Conservation (phyloP, 2,797 vertebrate genomes). For the Emys orbicularis region DNA sequence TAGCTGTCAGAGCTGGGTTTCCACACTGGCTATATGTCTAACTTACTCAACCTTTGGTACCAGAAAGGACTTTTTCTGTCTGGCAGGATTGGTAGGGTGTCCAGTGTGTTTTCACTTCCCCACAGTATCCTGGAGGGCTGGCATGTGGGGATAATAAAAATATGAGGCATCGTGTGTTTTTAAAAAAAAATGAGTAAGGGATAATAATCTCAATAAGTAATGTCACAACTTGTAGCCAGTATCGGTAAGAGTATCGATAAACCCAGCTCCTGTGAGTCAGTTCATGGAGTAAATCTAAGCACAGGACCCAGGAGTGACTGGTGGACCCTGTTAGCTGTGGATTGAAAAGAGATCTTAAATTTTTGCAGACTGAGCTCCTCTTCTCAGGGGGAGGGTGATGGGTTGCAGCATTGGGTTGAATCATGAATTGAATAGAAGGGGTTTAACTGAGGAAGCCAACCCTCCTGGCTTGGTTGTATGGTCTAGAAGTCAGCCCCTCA, state of each 20-base stretch:
- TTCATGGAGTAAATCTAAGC: background rate
- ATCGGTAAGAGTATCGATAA: too few relatives aligned
- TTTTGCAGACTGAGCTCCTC: background rate
- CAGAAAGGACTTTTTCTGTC: too few relatives aligned
- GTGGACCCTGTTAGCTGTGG: background rate
- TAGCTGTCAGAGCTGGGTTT: background rate
- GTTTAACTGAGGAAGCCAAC: background rate
- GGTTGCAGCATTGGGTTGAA: background rate
- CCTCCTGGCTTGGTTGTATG: background rate
- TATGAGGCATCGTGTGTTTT: background rate
- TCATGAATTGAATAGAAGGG: background rate
- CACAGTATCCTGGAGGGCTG: background rate
- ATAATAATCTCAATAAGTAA: background rate
- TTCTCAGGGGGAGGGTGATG: background rate
- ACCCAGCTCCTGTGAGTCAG: background rate
- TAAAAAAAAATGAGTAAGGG: background rate
- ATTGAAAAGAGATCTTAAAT: background rate
- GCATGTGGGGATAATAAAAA: background rate
- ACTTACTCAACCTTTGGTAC: background rate
- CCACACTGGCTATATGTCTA: background rate
- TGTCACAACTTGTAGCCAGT: background rate
- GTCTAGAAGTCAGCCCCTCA: background rate
- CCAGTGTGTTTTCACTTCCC: background rate
- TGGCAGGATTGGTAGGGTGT: too few relatives aligned
- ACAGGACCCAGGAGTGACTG: background rate